Conservation (phyloP, 2,113 vertebrate genomes). For the Romanogobio albipinnatus region DNA sequence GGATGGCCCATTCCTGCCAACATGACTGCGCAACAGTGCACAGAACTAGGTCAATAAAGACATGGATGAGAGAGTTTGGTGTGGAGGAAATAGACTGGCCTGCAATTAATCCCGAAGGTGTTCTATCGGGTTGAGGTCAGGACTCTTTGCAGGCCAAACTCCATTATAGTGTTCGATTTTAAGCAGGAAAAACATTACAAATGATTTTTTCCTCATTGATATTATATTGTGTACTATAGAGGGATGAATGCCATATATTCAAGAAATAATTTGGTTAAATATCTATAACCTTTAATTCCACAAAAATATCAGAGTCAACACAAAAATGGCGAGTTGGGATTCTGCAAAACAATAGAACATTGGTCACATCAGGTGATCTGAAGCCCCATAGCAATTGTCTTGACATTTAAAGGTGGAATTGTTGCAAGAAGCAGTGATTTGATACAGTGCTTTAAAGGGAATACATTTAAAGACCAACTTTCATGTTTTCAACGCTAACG, state of each 20-base stretch:
- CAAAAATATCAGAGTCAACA: background rate
- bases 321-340: background rate
- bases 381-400: background rate
- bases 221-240: too few species aligned
- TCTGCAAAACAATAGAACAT: background rate
- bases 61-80: too few species aligned
- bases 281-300: background rate
- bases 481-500: background rate
- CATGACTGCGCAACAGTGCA: too few species aligned
- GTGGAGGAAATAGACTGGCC: too few species aligned
- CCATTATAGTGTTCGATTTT: too few species aligned
- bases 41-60: too few species aligned
- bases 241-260: background rate
- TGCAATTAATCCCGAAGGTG: too few species aligned
- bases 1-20: too few species aligned
- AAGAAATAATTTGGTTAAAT: slow-evolving; percentile 4
- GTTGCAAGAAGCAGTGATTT: background rate
- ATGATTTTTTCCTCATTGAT: too few species aligned
- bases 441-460: background rate
- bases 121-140: too few species aligned
- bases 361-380: background rate
- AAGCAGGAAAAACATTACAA: too few species aligned
- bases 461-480: background rate
- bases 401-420: slow-evolving; percentile 18
- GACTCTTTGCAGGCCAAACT: too few species aligned